Evolutionary conservation across 2,797 vertebrate species (phyloP).

Genomic region (Sarcoramphus papa): DNA sequence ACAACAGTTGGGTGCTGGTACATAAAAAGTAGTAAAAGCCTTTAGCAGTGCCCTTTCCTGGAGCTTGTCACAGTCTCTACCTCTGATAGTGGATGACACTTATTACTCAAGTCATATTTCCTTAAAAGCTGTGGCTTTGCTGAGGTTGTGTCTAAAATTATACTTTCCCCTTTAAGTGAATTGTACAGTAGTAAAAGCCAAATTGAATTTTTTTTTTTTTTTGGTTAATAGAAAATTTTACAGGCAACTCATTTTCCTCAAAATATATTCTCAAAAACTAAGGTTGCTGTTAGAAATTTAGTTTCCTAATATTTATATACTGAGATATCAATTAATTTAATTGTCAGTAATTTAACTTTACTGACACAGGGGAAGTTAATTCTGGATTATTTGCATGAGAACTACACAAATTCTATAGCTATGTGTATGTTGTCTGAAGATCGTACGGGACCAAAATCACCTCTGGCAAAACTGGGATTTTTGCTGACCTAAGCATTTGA

Average conservation of each 20-base stretch:
- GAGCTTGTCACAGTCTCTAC: conserved; percentile 52
- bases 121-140: conserved; percentile 51
- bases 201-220: background rate
- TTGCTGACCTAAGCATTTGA: background rate
- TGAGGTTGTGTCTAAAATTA: conserved; percentile 11
- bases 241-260: background rate
- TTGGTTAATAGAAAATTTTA: background rate
- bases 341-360: background rate
- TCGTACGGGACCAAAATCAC: background rate
- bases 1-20: conserved; percentile 63
- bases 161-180: background rate
- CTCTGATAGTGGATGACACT: conserved; percentile 68
- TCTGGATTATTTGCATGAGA: background rate
- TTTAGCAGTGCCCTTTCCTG: conserved; percentile 61
- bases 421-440: background rate
- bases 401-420: background rate
- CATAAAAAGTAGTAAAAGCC: conserved; percentile 70
- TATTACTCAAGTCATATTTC: conserved; percentile 57
- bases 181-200: background rate
- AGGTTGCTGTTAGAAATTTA: background rate
- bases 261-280: background rate
- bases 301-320: background rate
- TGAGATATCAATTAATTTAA: background rate
- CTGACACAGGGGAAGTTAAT: background rate
- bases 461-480: background rate